Conservation (phyloP, 2,797 vertebrate genomes). For the Psittacula echo region DNA sequence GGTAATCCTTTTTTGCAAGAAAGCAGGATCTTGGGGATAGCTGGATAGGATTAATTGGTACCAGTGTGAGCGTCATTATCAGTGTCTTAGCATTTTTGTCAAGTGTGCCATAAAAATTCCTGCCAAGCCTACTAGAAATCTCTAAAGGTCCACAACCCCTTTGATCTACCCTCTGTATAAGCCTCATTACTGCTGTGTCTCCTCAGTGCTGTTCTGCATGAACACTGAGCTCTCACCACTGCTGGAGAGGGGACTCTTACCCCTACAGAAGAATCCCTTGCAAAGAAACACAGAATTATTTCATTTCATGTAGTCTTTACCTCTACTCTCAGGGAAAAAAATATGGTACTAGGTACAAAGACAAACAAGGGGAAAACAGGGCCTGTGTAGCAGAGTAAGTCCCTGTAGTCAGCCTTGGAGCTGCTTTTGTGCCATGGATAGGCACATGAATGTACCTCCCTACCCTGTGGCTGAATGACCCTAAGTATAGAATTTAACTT, state of each 20-base stretch:
- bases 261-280: neutral
- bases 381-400: neutral
- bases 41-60: neutral
- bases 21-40: neutral
- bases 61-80: neutral
- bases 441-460: neutral
- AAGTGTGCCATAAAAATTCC: neutral
- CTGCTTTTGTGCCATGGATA: neutral
- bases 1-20: neutral
- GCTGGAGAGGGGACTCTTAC: neutral
- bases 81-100: neutral
- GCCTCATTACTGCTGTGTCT: neutral
- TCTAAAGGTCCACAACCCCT: neutral
- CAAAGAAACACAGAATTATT: neutral
- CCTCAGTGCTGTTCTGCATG: neutral
- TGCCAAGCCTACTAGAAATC: neutral
- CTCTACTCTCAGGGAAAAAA: neutral
- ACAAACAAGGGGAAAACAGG: neutral
- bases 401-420: neutral
- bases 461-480: neutral
- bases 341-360: neutral
- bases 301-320: neutral
- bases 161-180: neutral
- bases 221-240: neutral
- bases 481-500: neutral